Evolutionary conservation across 2,888 invertebrate species (phyloP), one percentile per base, ranked within the genome.

Genomic region (Pandemis cinnamomeana): DNA sequence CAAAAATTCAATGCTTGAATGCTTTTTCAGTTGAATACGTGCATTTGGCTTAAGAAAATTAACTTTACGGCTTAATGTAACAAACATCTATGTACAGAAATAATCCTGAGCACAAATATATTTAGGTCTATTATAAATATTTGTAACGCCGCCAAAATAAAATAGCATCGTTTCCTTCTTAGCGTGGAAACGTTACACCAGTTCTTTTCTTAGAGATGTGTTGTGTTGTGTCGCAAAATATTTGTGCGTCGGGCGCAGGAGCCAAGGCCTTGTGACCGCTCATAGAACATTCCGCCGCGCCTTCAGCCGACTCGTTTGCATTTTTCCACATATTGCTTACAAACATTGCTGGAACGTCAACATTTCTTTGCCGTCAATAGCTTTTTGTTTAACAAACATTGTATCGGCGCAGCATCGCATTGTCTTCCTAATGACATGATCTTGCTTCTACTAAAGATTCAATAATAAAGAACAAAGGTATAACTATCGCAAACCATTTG

Each of bases 241-340:
- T 80, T 78, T 77, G 70, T 70, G 75, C 75, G 75, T 63, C 71
- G 61, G 41, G 36, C 67, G 72, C 67, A 72, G 60, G 72, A 64
- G 71, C 75, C 70, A 78, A 72, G 77, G 71, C 63, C 75, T 73
- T 63, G 70, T 76, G 79, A 76, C 74, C 77, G 81, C 76, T 78
- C 81, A 82, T 78, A 79, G 80, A 81, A 81, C 85, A 90, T 89
- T 85, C 86, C 83, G 76, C 72, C 79, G 79, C 78, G 76, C 78
- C 80, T 80, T 80, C 80, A 75, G 78, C 77, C 78, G 76, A 82
- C 81, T 84, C 83, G 86, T 88, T 89, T 87, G 86, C 87, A 90
- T 90, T 87, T 89, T 89, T 89, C 80, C 80, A 80, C 81, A 83
- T 85, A 85, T 89, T 86, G 89, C 87, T 91, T 90, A 88, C 87